Base-by-base conservation (phyloP, 2,113 vertebrate species). In the Scolopax mira region DNA sequence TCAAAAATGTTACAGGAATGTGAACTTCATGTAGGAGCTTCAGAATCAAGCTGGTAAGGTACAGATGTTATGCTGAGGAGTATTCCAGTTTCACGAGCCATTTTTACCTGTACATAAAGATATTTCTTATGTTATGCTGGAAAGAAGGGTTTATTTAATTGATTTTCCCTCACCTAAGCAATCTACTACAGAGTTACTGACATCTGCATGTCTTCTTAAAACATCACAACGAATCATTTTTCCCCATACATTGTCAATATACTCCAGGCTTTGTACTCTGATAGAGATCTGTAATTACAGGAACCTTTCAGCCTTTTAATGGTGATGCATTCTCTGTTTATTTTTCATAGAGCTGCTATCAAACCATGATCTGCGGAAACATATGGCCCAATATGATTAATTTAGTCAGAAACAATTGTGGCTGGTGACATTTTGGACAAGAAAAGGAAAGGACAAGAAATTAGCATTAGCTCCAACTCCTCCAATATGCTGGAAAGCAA, bases 261-360 rank as follows among this genome's bases (percentile, higher is more conserved):
- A 65, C 27, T 57, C 33, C 44, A 79, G 52, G 31, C 22, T 75
- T 86, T 93, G 55, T 52, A 25, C 16, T 41, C 51, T 41, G 57
- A 65, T 35, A 85, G 69, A 87, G 16, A 81, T n/a, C 70, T 92
- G 31, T 72, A 92, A 87, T 87, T 89, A 92, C 21, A 89, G 44
- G n/a, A 92, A 89, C n/a, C 17, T 87, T 91, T 81, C 41, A 69
- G 61, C 48, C 86, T 90, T 92, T 78, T 72, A 75, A 75, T 62
- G 44, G 44, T 75, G 61, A 81, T 86, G 24, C 21, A 90, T 75
- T 86, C 46, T 92, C 69, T 91, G 74, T 89, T 94, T 95, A 87
- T 74, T 89, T 95, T 95, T 95, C 57, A 28, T 69, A 75, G 57
- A 95, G 80, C 69, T 95, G 74, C 82, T 92, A 73, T 88, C 37